A percentile compares a stretch with the other conserved stretches of the same genome.
These are phyloP conservation scores for Linepithema humile DNA, from an alignment of 1,140 invertebrate species.

Conservation along the genomic window DNA sequence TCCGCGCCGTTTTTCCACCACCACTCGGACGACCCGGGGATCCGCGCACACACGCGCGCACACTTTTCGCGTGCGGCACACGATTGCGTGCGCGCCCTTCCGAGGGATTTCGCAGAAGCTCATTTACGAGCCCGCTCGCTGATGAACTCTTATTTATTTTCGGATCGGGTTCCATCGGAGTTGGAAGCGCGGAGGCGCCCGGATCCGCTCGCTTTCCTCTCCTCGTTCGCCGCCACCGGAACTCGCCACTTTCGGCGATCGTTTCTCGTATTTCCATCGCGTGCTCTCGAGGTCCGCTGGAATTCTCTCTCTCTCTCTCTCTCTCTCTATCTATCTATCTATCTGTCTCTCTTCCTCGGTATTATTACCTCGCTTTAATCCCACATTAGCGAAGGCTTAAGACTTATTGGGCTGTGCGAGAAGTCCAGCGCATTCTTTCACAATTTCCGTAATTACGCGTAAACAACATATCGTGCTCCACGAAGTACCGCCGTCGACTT, in stretches of 20 bases:
- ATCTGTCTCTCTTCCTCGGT: too few relatives aligned
- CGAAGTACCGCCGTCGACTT: conserved; percentile 8
- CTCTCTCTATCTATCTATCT: too few relatives aligned
- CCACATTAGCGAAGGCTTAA: conserved; percentile 25
- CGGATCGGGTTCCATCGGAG: conserved; percentile 55
- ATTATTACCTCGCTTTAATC: conserved; percentile 51
- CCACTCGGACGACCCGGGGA: background rate
- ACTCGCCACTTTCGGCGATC: conserved; percentile 42
- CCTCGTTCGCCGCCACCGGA: conserved; percentile 22
- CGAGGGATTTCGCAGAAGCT: conserved; percentile 60
- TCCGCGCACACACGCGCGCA: background rate
- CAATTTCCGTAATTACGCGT: conserved; percentile 42
- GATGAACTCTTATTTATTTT: conserved; percentile 72
- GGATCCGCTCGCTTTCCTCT: conserved; percentile 37
- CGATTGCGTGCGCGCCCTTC: conserved; percentile 21
- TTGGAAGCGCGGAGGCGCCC: conserved; percentile 21
- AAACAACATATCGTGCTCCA: conserved; percentile 32
- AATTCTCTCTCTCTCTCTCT: too few relatives aligned
- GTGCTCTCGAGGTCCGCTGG: background rate
- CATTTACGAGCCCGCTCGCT: conserved; percentile 50
- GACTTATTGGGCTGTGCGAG: background rate
- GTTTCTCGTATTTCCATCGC: conserved; percentile 56
- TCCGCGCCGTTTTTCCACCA: conserved; percentile 31
- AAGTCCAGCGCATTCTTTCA: conserved; percentile 28
- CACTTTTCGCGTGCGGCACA: conserved; percentile 35